Percentiles rank a stretch among this genome's conserved stretches.
Conservation (phyloP, 1,140 invertebrate species). For the Bradysia coprophila region DNA sequence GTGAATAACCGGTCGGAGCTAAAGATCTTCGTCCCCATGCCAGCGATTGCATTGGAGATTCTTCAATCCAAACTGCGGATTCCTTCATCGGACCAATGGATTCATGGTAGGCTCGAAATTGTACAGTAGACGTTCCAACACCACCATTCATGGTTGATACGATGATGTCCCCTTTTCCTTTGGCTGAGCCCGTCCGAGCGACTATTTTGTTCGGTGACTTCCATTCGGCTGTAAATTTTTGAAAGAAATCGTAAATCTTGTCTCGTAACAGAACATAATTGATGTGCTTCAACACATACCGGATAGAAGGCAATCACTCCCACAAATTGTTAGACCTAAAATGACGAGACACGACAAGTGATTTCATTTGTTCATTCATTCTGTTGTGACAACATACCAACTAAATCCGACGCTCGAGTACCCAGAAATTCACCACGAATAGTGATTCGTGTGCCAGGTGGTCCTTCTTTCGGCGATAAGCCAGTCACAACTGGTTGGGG, state of each 20-base stretch:
- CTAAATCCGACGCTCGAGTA: constrained; percentile 60
- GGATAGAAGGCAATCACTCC: constrained; percentile 83
- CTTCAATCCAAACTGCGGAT: constrained; percentile 98
- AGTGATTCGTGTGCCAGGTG: constrained; percentile 86
- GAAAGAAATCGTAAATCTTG: too few relatives aligned
- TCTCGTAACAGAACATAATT: too few relatives aligned
- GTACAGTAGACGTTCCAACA: constrained; percentile 82
- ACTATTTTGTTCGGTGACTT: constrained; percentile 94
- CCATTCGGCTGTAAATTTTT: constrained; percentile 98
- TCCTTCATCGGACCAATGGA: constrained; percentile 88
- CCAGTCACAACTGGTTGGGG: constrained; percentile 84
- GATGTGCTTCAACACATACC: too few relatives aligned
- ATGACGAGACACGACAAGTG: neutral
- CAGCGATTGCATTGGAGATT: constrained; percentile 54
- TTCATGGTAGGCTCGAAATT: constrained; percentile 80
- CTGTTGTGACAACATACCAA: constrained; percentile 37
- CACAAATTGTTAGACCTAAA: constrained; percentile 82
- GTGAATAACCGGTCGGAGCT: constrained; percentile 63
- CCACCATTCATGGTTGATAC: constrained; percentile 82
- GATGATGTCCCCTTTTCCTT: constrained; percentile 90
- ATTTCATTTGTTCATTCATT: neutral
- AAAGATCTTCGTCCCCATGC: constrained; percentile 64
- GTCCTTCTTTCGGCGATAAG: constrained; percentile 94
- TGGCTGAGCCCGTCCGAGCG: constrained; percentile 81
- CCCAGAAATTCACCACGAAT: constrained; percentile 95